Evolutionary conservation across 2,888 invertebrate species (phyloP).

Genomic region (Tribolium freemani): DNA sequence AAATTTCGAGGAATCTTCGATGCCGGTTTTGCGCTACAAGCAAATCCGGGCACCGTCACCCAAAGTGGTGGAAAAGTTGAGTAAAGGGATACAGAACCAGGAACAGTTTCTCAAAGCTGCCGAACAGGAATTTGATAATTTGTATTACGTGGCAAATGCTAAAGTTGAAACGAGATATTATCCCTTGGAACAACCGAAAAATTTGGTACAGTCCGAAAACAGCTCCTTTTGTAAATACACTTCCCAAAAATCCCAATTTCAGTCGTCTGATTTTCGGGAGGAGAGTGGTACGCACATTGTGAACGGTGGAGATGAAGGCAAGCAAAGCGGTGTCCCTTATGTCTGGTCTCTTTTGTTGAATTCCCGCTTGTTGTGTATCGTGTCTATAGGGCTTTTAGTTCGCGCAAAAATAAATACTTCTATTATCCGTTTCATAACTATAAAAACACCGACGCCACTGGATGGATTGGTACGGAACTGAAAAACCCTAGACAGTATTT

Average conservation of each 20-base stretch:
- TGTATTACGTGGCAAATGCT: slow-evolving; percentile 65
- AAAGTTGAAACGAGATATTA: slow-evolving; percentile 62
- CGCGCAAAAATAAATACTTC: too few relatives aligned
- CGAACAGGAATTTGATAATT: slow-evolving; percentile 63
- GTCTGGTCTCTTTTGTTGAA: not conserved
- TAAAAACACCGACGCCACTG: too few relatives aligned
- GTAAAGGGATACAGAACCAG: slow-evolving; percentile 22
- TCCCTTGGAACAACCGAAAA: slow-evolving; percentile 53
- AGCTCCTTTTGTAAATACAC: slow-evolving; percentile 65
- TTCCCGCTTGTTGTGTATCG: slow-evolving; percentile 12
- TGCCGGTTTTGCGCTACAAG: slow-evolving; percentile 71
- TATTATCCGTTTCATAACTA: too few relatives aligned
- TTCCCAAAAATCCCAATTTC: slow-evolving; percentile 47
- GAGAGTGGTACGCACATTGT: too few relatives aligned
- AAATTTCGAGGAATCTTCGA: slow-evolving; percentile 75
- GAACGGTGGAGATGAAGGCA: slow-evolving; percentile 46
- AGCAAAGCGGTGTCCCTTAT: slow-evolving; percentile 43
- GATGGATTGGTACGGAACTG: too few relatives aligned
- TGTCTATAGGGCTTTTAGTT: too few relatives aligned
- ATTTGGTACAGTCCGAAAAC: slow-evolving; percentile 59
- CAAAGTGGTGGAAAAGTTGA: slow-evolving; percentile 60
- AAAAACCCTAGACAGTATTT: too few relatives aligned
- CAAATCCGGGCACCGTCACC: slow-evolving; percentile 66
- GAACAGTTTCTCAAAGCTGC: slow-evolving; percentile 56
- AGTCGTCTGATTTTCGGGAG: slow-evolving; percentile 47